phyloP scores from a whole-genome alignment of 2,113 vertebrate species.

The Ceratotherium simum region DNA sequence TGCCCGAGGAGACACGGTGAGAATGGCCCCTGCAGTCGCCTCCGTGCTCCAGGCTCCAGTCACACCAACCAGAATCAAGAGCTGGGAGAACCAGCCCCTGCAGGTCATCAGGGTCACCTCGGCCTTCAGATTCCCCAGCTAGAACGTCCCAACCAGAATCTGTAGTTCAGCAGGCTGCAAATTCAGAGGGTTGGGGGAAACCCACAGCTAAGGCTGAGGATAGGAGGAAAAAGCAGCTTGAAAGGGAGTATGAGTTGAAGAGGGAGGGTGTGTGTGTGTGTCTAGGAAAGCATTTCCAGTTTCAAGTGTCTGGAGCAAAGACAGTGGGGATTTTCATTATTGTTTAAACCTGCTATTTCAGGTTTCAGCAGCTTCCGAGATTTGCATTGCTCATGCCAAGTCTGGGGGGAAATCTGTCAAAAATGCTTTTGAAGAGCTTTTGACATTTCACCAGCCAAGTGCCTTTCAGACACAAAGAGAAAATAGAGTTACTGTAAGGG shows the following conservation, averaged over 20 bases:
- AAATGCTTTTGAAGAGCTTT: constrained; percentile 36
- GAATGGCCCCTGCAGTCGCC: not conserved
- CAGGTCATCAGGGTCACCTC: fast-evolving
- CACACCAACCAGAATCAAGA: not conserved
- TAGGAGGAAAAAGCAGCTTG: not conserved
- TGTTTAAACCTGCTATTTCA: constrained; percentile 44
- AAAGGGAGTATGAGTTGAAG: not conserved
- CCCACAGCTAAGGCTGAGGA: not conserved
- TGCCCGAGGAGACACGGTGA: fast-evolving
- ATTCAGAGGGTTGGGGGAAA: not conserved
- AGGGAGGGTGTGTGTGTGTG: not conserved
- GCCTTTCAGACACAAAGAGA: constrained; percentile 8
- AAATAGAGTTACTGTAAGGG: not conserved
- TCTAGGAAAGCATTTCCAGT: not conserved
- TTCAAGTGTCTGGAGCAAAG: not conserved
- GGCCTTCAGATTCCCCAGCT: not conserved
- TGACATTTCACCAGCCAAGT: constrained; percentile 3
- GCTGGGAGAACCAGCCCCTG: not conserved
- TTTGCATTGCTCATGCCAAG: not conserved
- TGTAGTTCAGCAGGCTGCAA: not conserved
- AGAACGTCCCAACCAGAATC: not conserved
- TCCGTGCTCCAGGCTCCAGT: fast-evolving
- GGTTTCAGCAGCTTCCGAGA: constrained; percentile 24
- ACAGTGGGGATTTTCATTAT: not conserved
- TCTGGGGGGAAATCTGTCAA: constrained; percentile 32